Evolutionary conservation across 1,140 invertebrate species (phyloP).

Genomic region (Akabosia matsudoensis): DNA sequence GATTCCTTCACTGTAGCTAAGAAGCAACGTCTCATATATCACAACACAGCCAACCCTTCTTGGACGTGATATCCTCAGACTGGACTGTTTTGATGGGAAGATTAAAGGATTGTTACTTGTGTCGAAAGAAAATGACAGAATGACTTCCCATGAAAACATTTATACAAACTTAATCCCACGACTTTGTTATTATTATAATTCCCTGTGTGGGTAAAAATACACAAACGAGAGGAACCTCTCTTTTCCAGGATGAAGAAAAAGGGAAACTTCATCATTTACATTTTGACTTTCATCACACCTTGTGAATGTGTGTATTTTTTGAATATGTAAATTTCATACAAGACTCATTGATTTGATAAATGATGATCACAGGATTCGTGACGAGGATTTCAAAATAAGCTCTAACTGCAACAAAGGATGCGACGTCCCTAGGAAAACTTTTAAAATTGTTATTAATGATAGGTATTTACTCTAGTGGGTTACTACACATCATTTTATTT

Average conservation of each 20-base stretch:
- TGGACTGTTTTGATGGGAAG: not conserved
- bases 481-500: no score
- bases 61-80: not conserved
- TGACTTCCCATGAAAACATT: constrained; percentile 43
- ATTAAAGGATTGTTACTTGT: constrained; percentile 9
- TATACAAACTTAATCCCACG: constrained; percentile 20
- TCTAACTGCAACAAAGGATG: not conserved
- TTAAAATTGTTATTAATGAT: not conserved
- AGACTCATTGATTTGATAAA: constrained; percentile 20
- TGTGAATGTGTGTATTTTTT: no score
- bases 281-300: not conserved
- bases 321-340: constrained; percentile 5
- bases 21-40: not conserved
- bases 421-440: not conserved
- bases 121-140: constrained; percentile 34
- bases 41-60: not conserved
- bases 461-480: no score
- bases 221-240: not conserved
- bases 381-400: not conserved
- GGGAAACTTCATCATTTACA: no score
- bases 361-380: constrained; percentile 4
- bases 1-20: not conserved
- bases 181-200: constrained; percentile 11
- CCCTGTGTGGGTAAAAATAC: no score
- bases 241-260: not conserved